phyloP scores from a whole-genome alignment of 2,797 vertebrate genomes.

The Dicrostonyx torquatus region DNA sequence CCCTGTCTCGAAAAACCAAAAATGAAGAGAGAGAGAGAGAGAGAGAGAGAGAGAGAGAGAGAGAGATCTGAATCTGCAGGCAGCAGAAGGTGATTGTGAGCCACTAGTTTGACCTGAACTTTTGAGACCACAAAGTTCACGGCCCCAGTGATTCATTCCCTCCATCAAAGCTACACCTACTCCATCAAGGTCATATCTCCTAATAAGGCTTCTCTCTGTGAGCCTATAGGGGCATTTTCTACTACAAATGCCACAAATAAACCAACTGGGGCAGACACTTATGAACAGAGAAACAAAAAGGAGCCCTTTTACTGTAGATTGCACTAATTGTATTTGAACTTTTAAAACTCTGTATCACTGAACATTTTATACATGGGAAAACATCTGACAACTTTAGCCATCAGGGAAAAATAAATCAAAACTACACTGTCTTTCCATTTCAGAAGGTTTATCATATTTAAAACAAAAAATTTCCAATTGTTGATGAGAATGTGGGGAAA shows the following conservation, averaged over 20 bases:
- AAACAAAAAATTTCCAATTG: neutral
- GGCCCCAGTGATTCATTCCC: neutral
- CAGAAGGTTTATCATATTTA: neutral
- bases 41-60: too few relatives aligned
- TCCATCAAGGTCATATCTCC: neutral
- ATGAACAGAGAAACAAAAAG: neutral
- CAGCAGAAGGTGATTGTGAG: neutral
- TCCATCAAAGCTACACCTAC: neutral
- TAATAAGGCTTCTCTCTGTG: neutral
- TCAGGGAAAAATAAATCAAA: neutral
- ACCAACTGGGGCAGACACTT: neutral
- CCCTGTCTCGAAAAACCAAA: too few relatives aligned
- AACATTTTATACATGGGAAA: neutral
- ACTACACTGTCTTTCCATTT: neutral
- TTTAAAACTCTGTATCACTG: neutral
- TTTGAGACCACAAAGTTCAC: neutral
- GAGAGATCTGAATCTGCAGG: too few relatives aligned
- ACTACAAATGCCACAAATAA: neutral
- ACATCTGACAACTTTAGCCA: neutral
- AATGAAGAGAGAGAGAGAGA: too few relatives aligned
- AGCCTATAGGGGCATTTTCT: neutral
- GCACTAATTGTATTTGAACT: neutral
- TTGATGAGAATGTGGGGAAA: neutral
- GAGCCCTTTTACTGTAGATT: neutral
- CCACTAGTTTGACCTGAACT: neutral